phyloP scores from a whole-genome alignment of 2,888 invertebrate genomes.

The Oegoconia quadripuncta region DNA sequence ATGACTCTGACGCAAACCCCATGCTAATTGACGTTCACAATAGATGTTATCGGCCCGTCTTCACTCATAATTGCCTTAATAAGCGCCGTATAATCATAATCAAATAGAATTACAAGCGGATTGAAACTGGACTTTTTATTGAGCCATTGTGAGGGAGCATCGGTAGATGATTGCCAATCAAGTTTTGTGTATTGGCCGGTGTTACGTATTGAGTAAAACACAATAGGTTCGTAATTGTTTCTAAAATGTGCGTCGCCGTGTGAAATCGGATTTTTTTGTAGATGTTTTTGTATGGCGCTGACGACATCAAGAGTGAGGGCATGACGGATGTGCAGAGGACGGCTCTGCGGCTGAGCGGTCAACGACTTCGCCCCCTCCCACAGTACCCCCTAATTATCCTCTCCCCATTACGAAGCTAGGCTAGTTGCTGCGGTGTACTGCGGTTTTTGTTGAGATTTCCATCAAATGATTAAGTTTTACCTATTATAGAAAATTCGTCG shows the following conservation, averaged over 20 bases:
- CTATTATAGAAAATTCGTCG: not conserved
- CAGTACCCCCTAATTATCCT: slow-evolving; percentile 52
- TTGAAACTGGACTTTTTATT: slow-evolving; percentile 53
- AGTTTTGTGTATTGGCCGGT: slow-evolving; percentile 35
- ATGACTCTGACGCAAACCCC: slow-evolving; percentile 36
- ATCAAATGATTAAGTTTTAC: slow-evolving; percentile 23
- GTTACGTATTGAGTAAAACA: slow-evolving; percentile 31
- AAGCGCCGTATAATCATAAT: slow-evolving; percentile 63
- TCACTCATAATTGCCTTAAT: slow-evolving; percentile 65
- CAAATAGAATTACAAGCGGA: slow-evolving; percentile 63
- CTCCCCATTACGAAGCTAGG: too few species aligned
- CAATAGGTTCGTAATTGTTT: slow-evolving; percentile 54
- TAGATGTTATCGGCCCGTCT: slow-evolving; percentile 46
- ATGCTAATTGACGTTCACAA: slow-evolving; percentile 56
- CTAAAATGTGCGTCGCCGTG: slow-evolving; percentile 32
- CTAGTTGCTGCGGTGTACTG: too few species aligned
- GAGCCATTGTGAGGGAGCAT: slow-evolving; percentile 37
- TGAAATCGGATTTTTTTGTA: slow-evolving; percentile 28
- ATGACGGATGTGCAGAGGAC: slow-evolving; percentile 24
- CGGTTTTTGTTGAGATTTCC: slow-evolving; percentile 44
- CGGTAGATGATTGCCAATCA: slow-evolving; percentile 50
- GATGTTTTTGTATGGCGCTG: slow-evolving; percentile 3
- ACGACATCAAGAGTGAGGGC: slow-evolving; percentile 14
- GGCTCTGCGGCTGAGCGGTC: slow-evolving; percentile 50
- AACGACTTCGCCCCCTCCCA: slow-evolving; percentile 46